A percentile compares a stretch with the other conserved stretches of the same genome.
phyloP scores from a whole-genome alignment of 2,113 vertebrate genomes.

The Pyrgilauda ruficollis region DNA sequence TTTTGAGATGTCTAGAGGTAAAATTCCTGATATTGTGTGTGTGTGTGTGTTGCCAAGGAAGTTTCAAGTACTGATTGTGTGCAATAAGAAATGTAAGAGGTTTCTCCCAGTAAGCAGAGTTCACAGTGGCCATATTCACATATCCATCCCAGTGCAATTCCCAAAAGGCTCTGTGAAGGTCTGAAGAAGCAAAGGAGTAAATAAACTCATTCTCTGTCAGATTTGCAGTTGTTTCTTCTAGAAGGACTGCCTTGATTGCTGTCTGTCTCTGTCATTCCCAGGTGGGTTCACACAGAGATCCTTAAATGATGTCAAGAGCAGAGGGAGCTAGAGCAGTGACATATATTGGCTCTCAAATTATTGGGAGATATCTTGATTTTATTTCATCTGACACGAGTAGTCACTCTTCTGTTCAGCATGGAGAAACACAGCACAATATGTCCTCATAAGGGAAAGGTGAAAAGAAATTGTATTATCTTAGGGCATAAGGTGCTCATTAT shows the following conservation, averaged over 20 bases:
- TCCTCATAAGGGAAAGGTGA: neutral
- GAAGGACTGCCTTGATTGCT: conserved; percentile 12
- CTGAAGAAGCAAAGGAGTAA: neutral
- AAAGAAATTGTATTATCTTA: neutral
- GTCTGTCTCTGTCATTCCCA: neutral
- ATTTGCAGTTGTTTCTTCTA: neutral
- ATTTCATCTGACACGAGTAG: conserved; percentile 15
- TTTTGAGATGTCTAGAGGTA: neutral
- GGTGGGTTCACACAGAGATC: neutral
- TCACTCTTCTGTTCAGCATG: neutral
- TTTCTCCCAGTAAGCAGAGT: neutral
- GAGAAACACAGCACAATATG: neutral
- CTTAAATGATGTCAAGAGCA: conserved; percentile 22
- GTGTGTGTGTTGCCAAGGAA: neutral
- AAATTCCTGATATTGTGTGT: neutral
- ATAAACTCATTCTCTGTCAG: conserved; percentile 27
- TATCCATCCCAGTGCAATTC: neutral
- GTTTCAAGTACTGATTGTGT: neutral
- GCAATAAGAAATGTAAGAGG: neutral
- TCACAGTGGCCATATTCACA: neutral
- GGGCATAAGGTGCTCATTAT: neutral
- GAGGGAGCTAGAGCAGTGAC: neutral
- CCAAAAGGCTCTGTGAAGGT: neutral
- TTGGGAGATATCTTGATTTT: conserved; percentile 43
- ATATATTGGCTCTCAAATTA: conserved; percentile 30